Evolutionary conservation across 2,888 invertebrate genomes (phyloP).

Genomic region (Baccha elongata): DNA sequence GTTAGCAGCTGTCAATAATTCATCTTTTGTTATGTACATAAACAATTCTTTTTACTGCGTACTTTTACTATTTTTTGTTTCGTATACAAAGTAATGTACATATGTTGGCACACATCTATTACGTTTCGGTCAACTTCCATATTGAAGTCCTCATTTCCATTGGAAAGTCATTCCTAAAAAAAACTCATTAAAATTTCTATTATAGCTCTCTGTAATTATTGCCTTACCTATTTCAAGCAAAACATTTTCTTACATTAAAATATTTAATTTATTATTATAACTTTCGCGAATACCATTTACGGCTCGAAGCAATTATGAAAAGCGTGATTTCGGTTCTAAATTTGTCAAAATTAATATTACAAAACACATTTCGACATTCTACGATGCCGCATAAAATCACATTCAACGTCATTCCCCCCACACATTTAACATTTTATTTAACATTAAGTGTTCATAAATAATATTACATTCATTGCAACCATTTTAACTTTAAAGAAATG

Average conservation of each 20-base stretch:
- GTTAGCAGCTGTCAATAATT: not conserved
- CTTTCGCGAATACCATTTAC: not conserved
- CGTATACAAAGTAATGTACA: not conserved
- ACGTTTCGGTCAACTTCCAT: slow-evolving; percentile 6
- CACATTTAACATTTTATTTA: slow-evolving; percentile 41
- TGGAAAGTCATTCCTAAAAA: not conserved
- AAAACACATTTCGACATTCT: not conserved
- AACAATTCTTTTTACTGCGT: not conserved
- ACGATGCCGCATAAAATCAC: slow-evolving; percentile 6
- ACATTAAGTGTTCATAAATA: slow-evolving; percentile 31
- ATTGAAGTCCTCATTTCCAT: not conserved
- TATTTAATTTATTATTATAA: not conserved
- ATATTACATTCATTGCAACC: slow-evolving; percentile 36
- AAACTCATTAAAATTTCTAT: not conserved
- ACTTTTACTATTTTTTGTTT: not conserved
- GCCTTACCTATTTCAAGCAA: not conserved
- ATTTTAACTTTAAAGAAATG: too few species aligned
- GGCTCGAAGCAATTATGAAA: not conserved
- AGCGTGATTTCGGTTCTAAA: not conserved
- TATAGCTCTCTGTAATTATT: not conserved
- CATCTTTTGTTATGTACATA: not conserved
- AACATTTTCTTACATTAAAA: too few species aligned
- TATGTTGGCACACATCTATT: not conserved
- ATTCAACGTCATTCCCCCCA: slow-evolving; percentile 40
- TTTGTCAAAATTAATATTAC: not conserved